Evolutionary conservation across 2,888 invertebrate genomes (phyloP), one percentile per base, ranked within the genome.

Genomic region (Phragmatobia fuliginosa): DNA sequence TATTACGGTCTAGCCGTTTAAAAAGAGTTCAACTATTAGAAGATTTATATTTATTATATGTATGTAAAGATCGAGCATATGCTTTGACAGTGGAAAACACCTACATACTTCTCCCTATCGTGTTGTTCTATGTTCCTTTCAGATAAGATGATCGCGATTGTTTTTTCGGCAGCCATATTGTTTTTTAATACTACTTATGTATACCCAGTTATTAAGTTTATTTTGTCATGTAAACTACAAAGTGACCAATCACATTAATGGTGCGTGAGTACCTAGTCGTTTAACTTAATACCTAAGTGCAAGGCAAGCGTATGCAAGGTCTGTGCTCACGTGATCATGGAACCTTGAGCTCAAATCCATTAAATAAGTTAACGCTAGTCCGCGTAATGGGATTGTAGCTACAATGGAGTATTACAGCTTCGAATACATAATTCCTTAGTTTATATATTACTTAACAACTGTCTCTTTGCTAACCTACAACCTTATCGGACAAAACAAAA

Each of bases 251-350:
- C 41, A 65, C 41, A 31, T 45, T 16, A 41, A 59, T 45, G 31
- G 31, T n/a, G 41, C 41, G 41, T 59, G 31, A 33, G 33, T 60
- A 52, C 21, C 36, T 61, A 61, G 49, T 36, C 36, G 33, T 61
- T 66, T 67, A 61, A 67, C 6, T 38, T 67, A 56, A 76, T 73
- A 64, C 71, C 69, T 73, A 49, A 62, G 56, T 28, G 45, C 71
- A 78, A 77, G 77, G 71, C 70, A 52, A 75, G 62, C 28, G 73
- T 18, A 60, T 41, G 58, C 78, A 81, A 81, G 81, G 81, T 81
- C 76, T 68, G 8, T 58, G 18, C 52, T n/a, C 65, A 70, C 82
- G 75, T 80, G 81, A 73, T 65, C 58, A 25, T n/a, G 58, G 21
- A 56, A 75, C 81, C 81, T 82, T 82, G 81, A 62, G 64, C 73